phyloP scores from a whole-genome alignment of 2,797 vertebrate genomes.

The Merluccius polli region DNA sequence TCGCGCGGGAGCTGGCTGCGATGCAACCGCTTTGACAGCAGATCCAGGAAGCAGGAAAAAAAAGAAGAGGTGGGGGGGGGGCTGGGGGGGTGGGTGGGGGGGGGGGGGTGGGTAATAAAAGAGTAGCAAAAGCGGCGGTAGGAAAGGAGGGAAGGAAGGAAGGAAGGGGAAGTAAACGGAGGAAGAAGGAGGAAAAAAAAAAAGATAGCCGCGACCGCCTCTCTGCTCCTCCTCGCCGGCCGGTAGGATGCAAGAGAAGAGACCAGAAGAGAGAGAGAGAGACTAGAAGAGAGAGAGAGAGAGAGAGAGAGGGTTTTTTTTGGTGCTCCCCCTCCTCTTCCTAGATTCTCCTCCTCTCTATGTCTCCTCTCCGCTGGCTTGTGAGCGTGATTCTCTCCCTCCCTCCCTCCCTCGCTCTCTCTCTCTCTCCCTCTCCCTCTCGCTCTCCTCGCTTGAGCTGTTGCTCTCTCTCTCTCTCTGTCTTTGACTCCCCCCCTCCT shows the following conservation, averaged over 20 bases:
- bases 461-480: conserved; percentile 43
- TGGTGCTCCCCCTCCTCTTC: conserved; percentile 30
- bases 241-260: conserved; percentile 55
- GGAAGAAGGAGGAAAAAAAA: not conserved
- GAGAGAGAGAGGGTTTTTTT: conserved; percentile 43
- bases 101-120: not conserved
- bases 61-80: not conserved
- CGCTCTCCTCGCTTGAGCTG: conserved; percentile 49
- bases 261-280: not conserved
- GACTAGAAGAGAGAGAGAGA: too few species aligned
- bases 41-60: not conserved
- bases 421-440: conserved; percentile 24
- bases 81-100: not conserved
- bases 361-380: conserved; percentile 67
- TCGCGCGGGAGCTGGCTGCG: not conserved
- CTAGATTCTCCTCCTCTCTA: conserved; percentile 72
- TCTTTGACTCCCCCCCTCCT: not conserved
- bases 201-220: not conserved
- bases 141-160: not conserved
- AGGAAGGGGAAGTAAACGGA: not conserved
- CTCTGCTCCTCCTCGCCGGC: conserved; percentile 46
- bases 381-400: conserved; percentile 66
- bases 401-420: conserved; percentile 15
- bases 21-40: not conserved
- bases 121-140: not conserved